Evolutionary conservation across 2,797 vertebrate species (phyloP).

Genomic region (Halcyon chelicuti): DNA sequence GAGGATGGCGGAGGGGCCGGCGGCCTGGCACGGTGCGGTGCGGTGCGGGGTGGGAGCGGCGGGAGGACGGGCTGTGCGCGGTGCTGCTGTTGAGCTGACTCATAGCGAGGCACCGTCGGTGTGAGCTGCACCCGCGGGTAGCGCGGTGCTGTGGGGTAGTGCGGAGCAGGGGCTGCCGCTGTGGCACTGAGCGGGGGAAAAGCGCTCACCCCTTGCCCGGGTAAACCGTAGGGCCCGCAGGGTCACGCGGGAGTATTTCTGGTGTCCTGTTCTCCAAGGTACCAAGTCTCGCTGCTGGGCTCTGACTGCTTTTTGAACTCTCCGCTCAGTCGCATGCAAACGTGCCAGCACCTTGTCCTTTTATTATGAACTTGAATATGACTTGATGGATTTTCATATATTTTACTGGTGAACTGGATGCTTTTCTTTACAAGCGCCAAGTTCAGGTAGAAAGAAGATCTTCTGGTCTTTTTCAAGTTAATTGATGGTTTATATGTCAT

Average conservation of each 20-base stretch:
- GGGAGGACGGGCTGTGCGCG: neutral
- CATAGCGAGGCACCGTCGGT: neutral
- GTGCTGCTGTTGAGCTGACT: neutral
- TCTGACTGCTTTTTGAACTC: neutral
- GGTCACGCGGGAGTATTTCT: fast-evolving
- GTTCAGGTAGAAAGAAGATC: neutral
- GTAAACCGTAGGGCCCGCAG: fast-evolving
- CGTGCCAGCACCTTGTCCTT: fast-evolving
- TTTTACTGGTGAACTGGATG: neutral
- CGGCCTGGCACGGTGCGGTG: neutral
- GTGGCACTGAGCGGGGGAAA: fast-evolving
- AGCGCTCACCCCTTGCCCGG: fast-evolving
- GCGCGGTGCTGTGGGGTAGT: neutral
- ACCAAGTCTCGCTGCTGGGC: neutral
- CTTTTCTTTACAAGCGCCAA: neutral
- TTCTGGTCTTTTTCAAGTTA: neutral
- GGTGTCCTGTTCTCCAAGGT: fast-evolving
- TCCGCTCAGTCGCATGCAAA: fast-evolving
- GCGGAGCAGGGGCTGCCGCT: neutral
- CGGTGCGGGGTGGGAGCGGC: neutral
- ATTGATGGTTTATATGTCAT: neutral
- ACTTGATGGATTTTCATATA: fast-evolving
- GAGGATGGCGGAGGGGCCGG: neutral
- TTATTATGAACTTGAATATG: fast-evolving
- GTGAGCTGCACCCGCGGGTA: neutral